phyloP scores from a whole-genome alignment of 2,797 vertebrate species.

The Poecilia wingei region DNA sequence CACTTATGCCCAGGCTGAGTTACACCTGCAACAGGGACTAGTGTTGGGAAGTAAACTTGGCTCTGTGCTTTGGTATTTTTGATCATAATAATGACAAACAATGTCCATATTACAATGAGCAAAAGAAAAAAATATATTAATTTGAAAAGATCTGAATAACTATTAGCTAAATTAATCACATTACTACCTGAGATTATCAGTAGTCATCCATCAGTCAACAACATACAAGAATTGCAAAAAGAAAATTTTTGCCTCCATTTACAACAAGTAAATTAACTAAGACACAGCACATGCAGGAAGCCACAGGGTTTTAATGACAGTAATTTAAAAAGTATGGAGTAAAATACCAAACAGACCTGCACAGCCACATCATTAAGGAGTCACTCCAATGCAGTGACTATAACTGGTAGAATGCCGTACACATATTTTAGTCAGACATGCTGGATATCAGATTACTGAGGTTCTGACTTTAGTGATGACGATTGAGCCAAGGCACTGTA shows the following conservation, averaged over 20 bases:
- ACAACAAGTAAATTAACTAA: not conserved
- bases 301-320: not conserved
- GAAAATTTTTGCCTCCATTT: not conserved
- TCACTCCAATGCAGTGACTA: not conserved
- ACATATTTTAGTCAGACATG: not conserved
- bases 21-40: conserved; percentile 13
- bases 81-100: not conserved
- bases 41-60: conserved; percentile 14
- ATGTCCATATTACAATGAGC: not conserved
- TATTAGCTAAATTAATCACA: not conserved
- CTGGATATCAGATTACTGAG: not conserved
- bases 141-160: not conserved
- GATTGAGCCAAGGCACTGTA: not conserved
- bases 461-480: not conserved
- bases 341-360: not conserved
- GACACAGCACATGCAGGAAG: not conserved
- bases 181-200: not conserved
- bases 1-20: conserved; percentile 10
- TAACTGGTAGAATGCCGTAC: not conserved
- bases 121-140: not conserved
- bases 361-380: not conserved
- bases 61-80: not conserved
- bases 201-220: not conserved
- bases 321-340: not conserved
- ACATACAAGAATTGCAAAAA: not conserved